These are phyloP conservation scores for Pseudomyrmex cubaensis DNA, from an alignment of 1,140 invertebrate genomes.

Conservation along the genomic window DNA sequence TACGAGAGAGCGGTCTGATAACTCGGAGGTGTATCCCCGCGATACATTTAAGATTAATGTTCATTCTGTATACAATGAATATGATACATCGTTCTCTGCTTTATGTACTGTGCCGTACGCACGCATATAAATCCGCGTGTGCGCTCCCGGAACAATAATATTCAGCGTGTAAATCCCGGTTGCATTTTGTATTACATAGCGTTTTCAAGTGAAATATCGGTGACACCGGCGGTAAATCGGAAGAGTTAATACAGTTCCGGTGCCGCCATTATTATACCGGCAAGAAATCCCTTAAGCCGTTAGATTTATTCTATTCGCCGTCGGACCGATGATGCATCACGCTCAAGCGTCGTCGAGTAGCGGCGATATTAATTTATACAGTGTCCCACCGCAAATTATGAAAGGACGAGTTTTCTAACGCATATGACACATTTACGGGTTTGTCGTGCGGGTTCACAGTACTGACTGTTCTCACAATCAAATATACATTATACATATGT, in stretches of 20 bases:
- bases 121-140: constrained; percentile 10
- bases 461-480: not conserved
- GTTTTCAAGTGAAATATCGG: constrained; percentile 65
- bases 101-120: not conserved
- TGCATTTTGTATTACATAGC: constrained; percentile 67
- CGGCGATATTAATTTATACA: constrained; percentile 41
- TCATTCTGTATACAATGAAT: constrained; percentile 7
- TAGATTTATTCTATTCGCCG: constrained; percentile 62
- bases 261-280: constrained; percentile 44
- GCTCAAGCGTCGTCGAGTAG: constrained; percentile 51
- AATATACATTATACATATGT: not conserved
- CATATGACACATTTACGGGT: not conserved
- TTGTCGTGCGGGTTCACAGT: not conserved
- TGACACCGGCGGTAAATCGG: constrained; percentile 66
- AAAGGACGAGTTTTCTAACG: constrained; percentile 1
- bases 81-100: not conserved
- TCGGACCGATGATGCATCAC: constrained; percentile 59
- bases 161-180: constrained; percentile 36
- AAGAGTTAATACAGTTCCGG: constrained; percentile 62
- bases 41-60: constrained; percentile 22
- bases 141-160: constrained; percentile 63
- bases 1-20: not conserved
- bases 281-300: constrained; percentile 68
- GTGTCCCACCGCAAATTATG: constrained; percentile 44
- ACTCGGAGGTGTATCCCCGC: not conserved